Base-by-base conservation (phyloP, 2,113 vertebrate genomes). In the Elachura formosa region DNA sequence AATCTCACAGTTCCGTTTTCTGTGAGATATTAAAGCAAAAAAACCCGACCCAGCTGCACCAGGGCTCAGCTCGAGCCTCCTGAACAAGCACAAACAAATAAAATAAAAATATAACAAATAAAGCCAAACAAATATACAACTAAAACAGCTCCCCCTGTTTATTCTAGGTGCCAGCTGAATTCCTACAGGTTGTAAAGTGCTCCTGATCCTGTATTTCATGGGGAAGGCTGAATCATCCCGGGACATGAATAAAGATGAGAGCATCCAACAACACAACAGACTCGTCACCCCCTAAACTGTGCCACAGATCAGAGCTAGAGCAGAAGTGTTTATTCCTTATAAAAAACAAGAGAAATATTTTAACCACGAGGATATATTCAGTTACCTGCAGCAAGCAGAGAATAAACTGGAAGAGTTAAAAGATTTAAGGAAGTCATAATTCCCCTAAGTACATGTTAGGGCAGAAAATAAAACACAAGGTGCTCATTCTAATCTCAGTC, bases 161-260 rank as follows among this genome's bases (percentile, higher is more conserved):
- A 51, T 63, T 84, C 48, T 3, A 68, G 64, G 34, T 8, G 2
- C 43, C 23, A 10, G 16, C 2, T 38, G 4, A 66, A 23, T 24
- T 34, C 6, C 21, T 8, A 7, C 14, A 74, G 71, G 61, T 45
- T 62, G 79, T 20, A 48, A 91, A 83, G 21, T 1, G 17, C 54
- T 83, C 54, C 54, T 22, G 45, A 25, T 49, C 5, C 61, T n/a
- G 62, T 6, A 74, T 77, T 82, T 78, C 56, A 31, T 43, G 3
- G 2, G 10, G 26, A 1, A 14, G 75, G 45, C n/a, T 86, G 75
- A 68, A 92, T 51, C 75, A 58, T 71, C 59, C 51, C 43, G 7
- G 75, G 40, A 34, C 51, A 63, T 86, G 84, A 94, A 93, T 90
- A 94, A 89, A 93, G 61, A 95, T 90, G 83, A 95, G 86, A 67